These are phyloP conservation scores for Lophura nycthemera DNA, from an alignment of 2,113 vertebrate species.

Conservation along the genomic window DNA sequence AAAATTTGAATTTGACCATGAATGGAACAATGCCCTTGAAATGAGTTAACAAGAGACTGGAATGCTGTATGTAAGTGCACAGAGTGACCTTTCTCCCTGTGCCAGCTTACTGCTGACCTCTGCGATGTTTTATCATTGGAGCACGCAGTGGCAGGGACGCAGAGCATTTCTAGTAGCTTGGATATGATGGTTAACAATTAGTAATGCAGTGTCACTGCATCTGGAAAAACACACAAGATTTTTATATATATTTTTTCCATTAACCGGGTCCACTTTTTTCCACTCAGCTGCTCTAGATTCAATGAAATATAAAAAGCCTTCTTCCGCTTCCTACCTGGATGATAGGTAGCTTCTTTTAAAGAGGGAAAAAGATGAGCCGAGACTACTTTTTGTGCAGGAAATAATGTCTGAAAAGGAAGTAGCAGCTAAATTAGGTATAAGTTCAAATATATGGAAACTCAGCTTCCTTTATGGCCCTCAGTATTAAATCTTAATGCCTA, in stretches of 20 bases:
- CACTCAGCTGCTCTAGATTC: background rate
- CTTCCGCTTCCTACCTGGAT: background rate
- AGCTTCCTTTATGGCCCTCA: constrained; percentile 2
- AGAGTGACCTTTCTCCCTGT: background rate
- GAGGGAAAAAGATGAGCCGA: background rate
- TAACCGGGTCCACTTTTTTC: background rate
- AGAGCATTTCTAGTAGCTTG: background rate
- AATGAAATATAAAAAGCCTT: background rate
- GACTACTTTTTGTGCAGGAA: background rate
- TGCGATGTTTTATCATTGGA: rapidly evolving
- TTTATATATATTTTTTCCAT: background rate
- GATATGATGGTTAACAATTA: background rate
- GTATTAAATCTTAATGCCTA: background rate
- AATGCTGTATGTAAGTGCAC: background rate
- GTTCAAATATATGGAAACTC: constrained; percentile 56
- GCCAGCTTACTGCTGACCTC: too few species aligned
- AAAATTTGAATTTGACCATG: background rate
- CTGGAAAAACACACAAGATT: background rate
- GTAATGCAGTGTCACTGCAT: background rate
- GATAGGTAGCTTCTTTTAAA: background rate
- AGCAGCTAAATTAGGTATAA: constrained; percentile 11
- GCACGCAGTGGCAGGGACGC: background rate
- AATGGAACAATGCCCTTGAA: background rate
- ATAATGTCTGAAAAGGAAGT: background rate
- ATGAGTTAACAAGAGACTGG: background rate